phyloP scores from a whole-genome alignment of 2,888 invertebrate species.

The Iphiclides podalirius region DNA sequence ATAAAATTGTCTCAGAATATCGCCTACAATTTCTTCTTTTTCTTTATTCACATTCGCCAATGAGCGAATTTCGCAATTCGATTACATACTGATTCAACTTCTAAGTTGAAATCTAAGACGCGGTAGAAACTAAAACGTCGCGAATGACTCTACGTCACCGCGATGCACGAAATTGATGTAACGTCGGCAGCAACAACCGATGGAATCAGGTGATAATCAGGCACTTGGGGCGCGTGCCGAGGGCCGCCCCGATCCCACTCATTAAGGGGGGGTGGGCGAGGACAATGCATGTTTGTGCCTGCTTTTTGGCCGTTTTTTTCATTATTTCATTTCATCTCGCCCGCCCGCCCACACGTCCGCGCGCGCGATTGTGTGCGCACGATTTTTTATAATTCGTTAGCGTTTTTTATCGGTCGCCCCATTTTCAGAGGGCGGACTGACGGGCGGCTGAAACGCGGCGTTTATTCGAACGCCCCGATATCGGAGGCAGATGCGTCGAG shows the following conservation, averaged over 20 bases:
- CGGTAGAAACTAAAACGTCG: no score
- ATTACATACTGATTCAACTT: no score
- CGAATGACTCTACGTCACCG: no score
- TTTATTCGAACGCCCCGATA: conserved; percentile 5
- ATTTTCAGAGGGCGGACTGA: conserved; percentile 74
- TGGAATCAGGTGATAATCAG: conserved; percentile 77
- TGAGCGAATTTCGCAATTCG: no score
- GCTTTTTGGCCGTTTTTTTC: conserved; percentile 80
- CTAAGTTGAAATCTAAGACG: no score
- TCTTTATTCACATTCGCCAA: no score
- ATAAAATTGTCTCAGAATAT: no score
- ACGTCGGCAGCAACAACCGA: no score
- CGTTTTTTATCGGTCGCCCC: conserved; percentile 79
- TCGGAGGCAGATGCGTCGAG: no score
- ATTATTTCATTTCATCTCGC: conserved; percentile 78
- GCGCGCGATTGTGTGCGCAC: conserved; percentile 77
- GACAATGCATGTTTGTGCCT: conserved; percentile 80
- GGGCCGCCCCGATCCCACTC: conserved; percentile 56
- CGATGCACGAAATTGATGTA: no score
- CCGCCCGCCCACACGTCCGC: conserved; percentile 76
- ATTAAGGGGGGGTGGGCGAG: conserved; percentile 69
- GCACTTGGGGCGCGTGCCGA: conserved; percentile 63
- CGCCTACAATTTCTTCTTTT: no score
- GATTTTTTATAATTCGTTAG: conserved; percentile 80
- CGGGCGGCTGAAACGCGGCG: conserved; percentile 42